These are phyloP conservation scores for Zootermopsis nevadensis DNA, from an alignment of 2,888 invertebrate species.

Conservation along the genomic window DNA sequence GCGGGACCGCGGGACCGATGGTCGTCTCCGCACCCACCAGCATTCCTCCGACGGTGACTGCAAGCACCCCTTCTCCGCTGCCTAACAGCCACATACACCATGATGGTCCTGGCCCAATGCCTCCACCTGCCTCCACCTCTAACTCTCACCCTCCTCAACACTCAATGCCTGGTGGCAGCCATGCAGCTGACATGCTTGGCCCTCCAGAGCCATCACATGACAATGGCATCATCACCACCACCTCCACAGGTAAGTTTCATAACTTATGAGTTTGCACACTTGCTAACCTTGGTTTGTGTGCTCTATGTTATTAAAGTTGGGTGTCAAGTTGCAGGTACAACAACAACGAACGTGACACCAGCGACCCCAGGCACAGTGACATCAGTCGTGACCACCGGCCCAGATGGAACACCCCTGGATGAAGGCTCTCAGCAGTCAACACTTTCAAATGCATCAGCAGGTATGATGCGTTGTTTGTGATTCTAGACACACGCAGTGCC, in stretches of 20 bases:
- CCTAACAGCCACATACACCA: constrained; percentile 60
- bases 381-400: constrained; percentile 89
- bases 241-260: constrained; percentile 65
- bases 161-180: constrained; percentile 59
- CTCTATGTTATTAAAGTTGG: not conserved
- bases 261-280: not conserved
- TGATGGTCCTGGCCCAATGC: constrained; percentile 68
- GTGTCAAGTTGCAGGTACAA: constrained; percentile 58
- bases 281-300: constrained; percentile 2
- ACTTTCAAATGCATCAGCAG: constrained; percentile 91
- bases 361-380: constrained; percentile 75
- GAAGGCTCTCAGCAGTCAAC: constrained; percentile 95
- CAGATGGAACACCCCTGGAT: constrained; percentile 88
- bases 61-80: constrained; percentile 52
- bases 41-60: constrained; percentile 57
- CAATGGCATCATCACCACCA: constrained; percentile 69
- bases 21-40: constrained; percentile 59
- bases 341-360: constrained; percentile 62
- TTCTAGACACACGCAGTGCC: no score
- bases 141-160: constrained; percentile 50
- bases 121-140: constrained; percentile 60
- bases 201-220: constrained; percentile 65
- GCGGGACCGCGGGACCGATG: constrained; percentile 68
- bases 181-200: constrained; percentile 58
- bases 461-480: constrained; percentile 62